Percentiles rank a stretch among this genome's conserved stretches.
Conservation (phyloP, 2,113 vertebrate genomes). For the Chionomys nivalis region DNA sequence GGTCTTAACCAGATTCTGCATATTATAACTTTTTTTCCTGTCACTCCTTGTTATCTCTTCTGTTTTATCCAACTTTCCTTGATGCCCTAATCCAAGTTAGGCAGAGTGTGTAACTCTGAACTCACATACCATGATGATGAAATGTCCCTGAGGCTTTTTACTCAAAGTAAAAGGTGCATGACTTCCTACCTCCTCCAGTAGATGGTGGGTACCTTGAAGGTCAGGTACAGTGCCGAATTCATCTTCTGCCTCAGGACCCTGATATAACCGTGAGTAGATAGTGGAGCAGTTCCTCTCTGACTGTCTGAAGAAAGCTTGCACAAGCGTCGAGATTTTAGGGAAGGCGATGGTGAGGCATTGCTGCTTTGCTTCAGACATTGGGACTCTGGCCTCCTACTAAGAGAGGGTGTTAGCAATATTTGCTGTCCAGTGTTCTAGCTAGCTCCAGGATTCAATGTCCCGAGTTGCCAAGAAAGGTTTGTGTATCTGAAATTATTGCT, state of each 20-base stretch:
- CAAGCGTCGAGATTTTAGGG: not conserved
- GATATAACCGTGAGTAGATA: not conserved
- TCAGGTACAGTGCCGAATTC: not conserved
- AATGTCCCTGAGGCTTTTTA: not conserved
- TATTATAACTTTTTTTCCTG: not conserved
- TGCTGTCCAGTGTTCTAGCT: not conserved
- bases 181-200: not conserved
- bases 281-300: not conserved
- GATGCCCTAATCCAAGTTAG: not conserved
- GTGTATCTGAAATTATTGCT: not conserved
- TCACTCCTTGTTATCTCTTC: not conserved
- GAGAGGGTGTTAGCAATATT: not conserved
- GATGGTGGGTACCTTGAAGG: not conserved
- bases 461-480: not conserved
- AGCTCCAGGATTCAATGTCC: not conserved
- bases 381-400: not conserved
- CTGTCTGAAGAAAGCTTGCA: not conserved
- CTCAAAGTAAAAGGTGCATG: not conserved
- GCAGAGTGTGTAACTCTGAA: not conserved
- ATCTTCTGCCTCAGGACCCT: not conserved
- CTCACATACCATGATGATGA: not conserved
- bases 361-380: not conserved
- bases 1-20: not conserved
- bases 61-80: constrained; percentile 26
- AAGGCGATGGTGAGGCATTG: not conserved